Conservation (phyloP, 2,113 vertebrate genomes). For the Synchiropus splendidus region DNA sequence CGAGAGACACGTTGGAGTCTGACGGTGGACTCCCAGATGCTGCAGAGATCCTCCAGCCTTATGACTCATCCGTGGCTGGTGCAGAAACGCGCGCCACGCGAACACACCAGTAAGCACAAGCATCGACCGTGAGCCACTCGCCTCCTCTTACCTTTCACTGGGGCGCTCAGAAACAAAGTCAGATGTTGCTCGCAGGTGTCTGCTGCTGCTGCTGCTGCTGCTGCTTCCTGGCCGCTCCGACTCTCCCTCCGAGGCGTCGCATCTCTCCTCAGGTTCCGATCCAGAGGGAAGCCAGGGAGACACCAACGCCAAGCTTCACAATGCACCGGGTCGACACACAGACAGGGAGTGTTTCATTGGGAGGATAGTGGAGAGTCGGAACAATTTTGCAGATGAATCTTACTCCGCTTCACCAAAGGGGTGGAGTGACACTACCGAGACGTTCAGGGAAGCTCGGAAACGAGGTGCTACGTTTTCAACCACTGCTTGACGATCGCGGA, state of each 20-base stretch:
- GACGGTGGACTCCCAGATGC: conserved; percentile 8
- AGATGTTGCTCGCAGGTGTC: conserved; percentile 41
- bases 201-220: conserved; percentile 20
- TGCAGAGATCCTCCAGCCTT: conserved; percentile 30
- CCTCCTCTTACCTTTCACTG: conserved; percentile 29
- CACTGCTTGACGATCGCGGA: too few relatives aligned
- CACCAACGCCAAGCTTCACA: too few relatives aligned
- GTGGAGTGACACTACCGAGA: conserved; percentile 31
- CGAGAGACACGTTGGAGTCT: too few relatives aligned
- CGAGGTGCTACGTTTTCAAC: too few relatives aligned
- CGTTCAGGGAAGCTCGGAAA: conserved; percentile 23
- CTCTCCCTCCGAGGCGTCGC: conserved; percentile 47
- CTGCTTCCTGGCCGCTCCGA: conserved; percentile 30
- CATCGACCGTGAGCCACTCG: neutral
- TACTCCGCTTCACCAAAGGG: conserved; percentile 25
- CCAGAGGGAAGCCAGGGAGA: conserved; percentile 10
- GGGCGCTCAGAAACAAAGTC: conserved; percentile 33
- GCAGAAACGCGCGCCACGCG: conserved; percentile 11
- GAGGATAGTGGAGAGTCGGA: conserved; percentile 1
- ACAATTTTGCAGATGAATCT: conserved; percentile 22
- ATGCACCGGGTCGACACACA: too few relatives aligned
- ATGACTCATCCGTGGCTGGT: conserved; percentile 34
- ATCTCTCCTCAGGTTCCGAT: conserved; percentile 40
- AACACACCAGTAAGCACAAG: neutral
- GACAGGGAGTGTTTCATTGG: neutral